Evolutionary conservation across 2,113 vertebrate genomes (phyloP).

Genomic region (Laticauda colubrina): DNA sequence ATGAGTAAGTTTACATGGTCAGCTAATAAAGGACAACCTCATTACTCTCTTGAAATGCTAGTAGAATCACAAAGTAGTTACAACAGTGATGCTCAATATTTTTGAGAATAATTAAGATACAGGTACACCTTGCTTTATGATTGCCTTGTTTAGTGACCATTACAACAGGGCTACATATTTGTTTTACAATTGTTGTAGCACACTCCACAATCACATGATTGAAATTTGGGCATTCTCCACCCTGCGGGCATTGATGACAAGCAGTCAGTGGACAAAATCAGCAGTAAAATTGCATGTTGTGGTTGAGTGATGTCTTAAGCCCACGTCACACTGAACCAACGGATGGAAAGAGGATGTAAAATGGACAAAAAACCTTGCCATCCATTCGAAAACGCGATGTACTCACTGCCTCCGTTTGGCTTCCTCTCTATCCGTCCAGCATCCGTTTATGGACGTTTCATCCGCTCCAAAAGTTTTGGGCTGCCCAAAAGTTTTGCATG

Average conservation of each 20-base stretch:
- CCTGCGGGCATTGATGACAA: not conserved
- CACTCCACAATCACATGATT: not conserved
- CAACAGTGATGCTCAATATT: not conserved
- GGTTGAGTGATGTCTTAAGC: not conserved
- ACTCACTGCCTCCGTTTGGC: too few species aligned
- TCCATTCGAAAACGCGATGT: too few species aligned
- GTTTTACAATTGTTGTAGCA: not conserved
- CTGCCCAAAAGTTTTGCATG: too few species aligned
- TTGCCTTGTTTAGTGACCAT: not conserved
- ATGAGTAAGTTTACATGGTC: not conserved
- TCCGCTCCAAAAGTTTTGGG: too few species aligned
- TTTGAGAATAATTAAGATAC: slow-evolving; percentile 29
- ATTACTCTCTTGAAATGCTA: not conserved
- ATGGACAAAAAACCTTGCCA: too few species aligned
- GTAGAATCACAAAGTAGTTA: not conserved
- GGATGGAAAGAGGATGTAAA: too few species aligned
- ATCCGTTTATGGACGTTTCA: too few species aligned
- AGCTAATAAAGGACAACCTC: not conserved
- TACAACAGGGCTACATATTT: not conserved
- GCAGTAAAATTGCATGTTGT: not conserved
- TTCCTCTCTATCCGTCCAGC: too few species aligned
- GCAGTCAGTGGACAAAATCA: not conserved
- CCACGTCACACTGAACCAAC: too few species aligned
- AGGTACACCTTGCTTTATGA: not conserved
- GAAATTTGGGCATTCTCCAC: not conserved